Conservation (phyloP, 1,140 invertebrate species). For the Drosophila carrolli region DNA sequence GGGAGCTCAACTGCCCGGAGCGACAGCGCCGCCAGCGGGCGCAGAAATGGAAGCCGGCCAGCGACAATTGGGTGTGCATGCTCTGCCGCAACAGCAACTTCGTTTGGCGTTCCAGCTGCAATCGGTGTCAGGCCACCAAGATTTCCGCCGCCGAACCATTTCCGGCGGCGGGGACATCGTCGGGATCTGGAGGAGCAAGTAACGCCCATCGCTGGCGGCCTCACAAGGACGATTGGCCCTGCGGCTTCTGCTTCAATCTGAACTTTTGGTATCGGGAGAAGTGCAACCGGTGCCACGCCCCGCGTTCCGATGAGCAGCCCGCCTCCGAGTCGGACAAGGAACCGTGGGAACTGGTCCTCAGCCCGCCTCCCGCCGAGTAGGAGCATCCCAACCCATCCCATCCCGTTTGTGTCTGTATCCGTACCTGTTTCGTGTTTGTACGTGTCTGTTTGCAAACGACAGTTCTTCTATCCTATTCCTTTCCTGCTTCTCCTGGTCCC, state of each 20-base stretch:
- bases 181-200: background rate
- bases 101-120: constrained; percentile 64
- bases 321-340: constrained; percentile 39
- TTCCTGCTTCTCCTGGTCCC: background rate
- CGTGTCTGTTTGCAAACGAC: constrained; percentile 2
- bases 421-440: constrained; percentile 9
- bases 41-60: constrained; percentile 65
- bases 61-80: constrained; percentile 63
- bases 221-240: constrained; percentile 51
- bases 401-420: background rate
- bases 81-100: constrained; percentile 68
- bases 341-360: constrained; percentile 55
- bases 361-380: constrained; percentile 22
- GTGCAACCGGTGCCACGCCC: constrained; percentile 61
- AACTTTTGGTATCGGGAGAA: constrained; percentile 69
- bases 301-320: constrained; percentile 18
- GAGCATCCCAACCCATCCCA: background rate
- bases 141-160: background rate
- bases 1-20: constrained; percentile 21
- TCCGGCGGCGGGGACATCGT: no score
- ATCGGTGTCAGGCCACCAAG: constrained; percentile 54
- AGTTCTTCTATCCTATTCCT: background rate
- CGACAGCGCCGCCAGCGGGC: constrained; percentile 39
- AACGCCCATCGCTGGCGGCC: constrained; percentile 12
- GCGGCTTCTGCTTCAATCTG: constrained; percentile 51